Percentiles rank a stretch among this genome's conserved stretches.
Conservation (phyloP, 2,113 vertebrate genomes). For the Cebus imitator region DNA sequence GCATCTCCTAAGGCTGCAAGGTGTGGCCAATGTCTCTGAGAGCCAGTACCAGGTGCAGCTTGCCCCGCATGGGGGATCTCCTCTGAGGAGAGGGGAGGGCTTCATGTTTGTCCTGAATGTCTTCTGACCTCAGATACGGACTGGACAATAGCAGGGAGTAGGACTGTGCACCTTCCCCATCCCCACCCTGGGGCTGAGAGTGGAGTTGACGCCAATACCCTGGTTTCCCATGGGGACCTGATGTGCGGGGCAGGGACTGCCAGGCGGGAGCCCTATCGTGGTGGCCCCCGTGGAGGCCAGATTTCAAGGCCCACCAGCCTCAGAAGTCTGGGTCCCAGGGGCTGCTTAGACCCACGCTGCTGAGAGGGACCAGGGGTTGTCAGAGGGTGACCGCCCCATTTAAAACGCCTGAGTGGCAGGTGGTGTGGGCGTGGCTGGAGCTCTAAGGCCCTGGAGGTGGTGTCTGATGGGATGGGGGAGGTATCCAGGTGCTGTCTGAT, state of each 20-base stretch:
- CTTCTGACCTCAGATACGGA: background rate
- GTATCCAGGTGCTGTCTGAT: background rate
- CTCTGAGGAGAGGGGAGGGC: background rate
- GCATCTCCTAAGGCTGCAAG: background rate
- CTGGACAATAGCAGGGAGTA: background rate
- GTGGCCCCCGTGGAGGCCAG: background rate
- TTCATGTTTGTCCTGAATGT: background rate
- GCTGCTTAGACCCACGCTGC: background rate
- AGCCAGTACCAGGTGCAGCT: background rate
- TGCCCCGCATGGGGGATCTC: background rate
- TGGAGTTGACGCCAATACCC: background rate
- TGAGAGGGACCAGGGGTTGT: background rate
- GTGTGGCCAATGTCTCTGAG: background rate
- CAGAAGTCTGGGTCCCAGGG: background rate
- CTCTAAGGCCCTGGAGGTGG: background rate
- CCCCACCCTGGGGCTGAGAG: background rate
- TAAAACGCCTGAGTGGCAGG: background rate
- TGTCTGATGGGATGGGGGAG: background rate
- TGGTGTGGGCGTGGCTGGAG: background rate
- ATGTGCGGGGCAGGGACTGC: rapidly evolving
- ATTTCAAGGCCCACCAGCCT: background rate
- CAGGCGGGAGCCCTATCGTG: background rate
- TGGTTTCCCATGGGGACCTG: background rate
- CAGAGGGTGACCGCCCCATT: background rate
- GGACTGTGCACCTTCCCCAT: too few species aligned